Base-by-base conservation (phyloP, 2,888 invertebrate genomes). In the Spatulosminthurus flaviceps region DNA sequence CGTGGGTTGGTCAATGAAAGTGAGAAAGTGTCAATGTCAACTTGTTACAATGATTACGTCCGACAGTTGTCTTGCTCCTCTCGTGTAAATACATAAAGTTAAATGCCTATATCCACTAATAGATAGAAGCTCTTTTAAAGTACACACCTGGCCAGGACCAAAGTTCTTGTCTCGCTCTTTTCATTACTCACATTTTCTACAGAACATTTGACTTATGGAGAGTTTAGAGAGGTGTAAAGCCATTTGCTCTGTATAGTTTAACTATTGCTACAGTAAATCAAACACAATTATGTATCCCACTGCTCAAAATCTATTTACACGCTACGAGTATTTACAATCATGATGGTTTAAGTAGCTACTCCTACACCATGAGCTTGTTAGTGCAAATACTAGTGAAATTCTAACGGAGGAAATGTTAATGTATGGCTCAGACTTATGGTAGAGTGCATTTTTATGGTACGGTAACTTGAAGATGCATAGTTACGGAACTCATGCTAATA, bases 1-100 rank as follows among this genome's bases (percentile, higher is more conserved):
- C 51, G 51, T 2, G 51, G 51, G 51, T 51, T 51, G 16, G 51
- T 51, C 16, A 61, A 74, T 74, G 61, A 61, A 34, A 75, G 61
- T 34, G 29, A 64, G 75, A 75, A 61, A 64, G 75, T 75, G 75
- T 66, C 74, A 74, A 64, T 60, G 29, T 41, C 75, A 66, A 67
- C 66, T 43, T 9, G 42, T 67, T n/a, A n/a, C 24, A 42, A 42
- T 67, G 76, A 76, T 76, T 51, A 67, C 43, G 42, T 67, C 42
- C 66, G 34, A 26, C 51, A 60, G 74, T 22, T 73, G 7, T 51
- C 51, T 51, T 51, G 2, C 51, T 51, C 9, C 7, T 51, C 7
- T 2, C 1, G 51, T 11, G 2, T 51, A 4, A 11, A 51, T 19
- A 51, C 16, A 51, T 16, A 19, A 34, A 34, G 34, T 9, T 34